These are phyloP conservation scores for Ctenopoma kingsleyae DNA, from an alignment of 2,797 vertebrate species.

Conservation along the genomic window DNA sequence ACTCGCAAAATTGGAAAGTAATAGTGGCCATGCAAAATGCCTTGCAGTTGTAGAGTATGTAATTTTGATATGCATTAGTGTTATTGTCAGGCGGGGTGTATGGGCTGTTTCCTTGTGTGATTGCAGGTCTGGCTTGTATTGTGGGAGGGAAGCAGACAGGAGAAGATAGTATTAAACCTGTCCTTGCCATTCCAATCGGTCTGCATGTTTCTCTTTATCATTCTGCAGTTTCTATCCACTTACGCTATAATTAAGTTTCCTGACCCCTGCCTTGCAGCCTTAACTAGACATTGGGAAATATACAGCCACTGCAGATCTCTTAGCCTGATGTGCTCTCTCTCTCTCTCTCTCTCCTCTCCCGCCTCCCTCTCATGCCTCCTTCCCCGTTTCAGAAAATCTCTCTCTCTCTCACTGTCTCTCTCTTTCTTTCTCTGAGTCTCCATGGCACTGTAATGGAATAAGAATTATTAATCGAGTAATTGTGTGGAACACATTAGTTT, in stretches of 20 bases:
- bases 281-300: constrained; percentile 97
- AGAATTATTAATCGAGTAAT: constrained; percentile 98
- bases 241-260: constrained; percentile 99
- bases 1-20: constrained; percentile 81
- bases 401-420: constrained; percentile 58
- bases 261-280: constrained; percentile 96
- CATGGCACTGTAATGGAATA: constrained; percentile 92
- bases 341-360: constrained; percentile 53
- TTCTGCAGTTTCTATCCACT: constrained; percentile 97
- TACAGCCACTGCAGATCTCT: constrained; percentile 94
- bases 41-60: constrained; percentile 80
- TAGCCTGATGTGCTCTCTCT: constrained; percentile 89
- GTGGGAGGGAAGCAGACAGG: constrained; percentile 92
- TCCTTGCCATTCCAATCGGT: constrained; percentile 97
- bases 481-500: constrained; percentile 94
- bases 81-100: constrained; percentile 87
- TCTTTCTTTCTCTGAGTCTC: constrained; percentile 71
- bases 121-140: constrained; percentile 92
- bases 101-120: constrained; percentile 83
- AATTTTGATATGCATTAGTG: constrained; percentile 90
- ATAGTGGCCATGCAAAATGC: constrained; percentile 75
- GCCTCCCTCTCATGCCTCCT: constrained; percentile 55
- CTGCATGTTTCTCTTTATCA: constrained; percentile 98
- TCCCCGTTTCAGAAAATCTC: constrained; percentile 70
- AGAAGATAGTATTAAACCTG: constrained; percentile 97